Evolutionary conservation across 1,140 invertebrate species (phyloP).

Genomic region (Berghia stephanieae): DNA sequence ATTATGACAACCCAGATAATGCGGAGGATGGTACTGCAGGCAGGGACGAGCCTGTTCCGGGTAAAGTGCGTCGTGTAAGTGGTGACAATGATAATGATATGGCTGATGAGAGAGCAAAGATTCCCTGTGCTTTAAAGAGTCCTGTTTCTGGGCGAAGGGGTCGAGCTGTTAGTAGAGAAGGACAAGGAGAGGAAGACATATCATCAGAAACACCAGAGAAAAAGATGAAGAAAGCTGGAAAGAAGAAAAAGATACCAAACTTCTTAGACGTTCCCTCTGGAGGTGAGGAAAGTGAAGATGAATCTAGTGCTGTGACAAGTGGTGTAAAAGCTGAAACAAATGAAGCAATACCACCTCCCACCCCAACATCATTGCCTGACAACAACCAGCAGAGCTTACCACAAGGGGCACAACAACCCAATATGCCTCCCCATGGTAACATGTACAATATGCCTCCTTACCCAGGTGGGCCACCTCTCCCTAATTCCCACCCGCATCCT

Average conservation of each 20-base stretch:
- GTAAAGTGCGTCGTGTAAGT: slow-evolving; percentile 18
- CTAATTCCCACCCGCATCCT: too few species aligned
- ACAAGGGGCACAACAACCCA: not conserved
- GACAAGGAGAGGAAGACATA: not conserved
- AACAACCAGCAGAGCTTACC: not conserved
- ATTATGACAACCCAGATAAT: too few species aligned
- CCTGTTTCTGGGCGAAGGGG: not conserved
- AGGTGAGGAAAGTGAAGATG: slow-evolving; percentile 25
- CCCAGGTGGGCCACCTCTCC: not conserved
- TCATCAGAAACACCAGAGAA: not conserved
- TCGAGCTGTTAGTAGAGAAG: not conserved
- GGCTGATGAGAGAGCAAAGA: too few species aligned
- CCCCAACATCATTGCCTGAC: too few species aligned
- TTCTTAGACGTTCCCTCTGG: slow-evolving; percentile 27
- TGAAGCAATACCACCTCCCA: not conserved
- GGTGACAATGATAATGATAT: not conserved
- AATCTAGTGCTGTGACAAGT: not conserved
- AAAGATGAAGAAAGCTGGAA: not conserved
- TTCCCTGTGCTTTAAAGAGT: too few species aligned
- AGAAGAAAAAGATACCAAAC: slow-evolving; percentile 27
- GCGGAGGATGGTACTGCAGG: not conserved
- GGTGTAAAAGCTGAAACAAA: not conserved
- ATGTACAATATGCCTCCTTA: not conserved
- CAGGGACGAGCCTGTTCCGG: not conserved
- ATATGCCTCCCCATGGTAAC: not conserved